A percentile compares a stretch with the other conserved stretches of the same genome.
Evolutionary conservation across 2,113 vertebrate genomes (phyloP).

Genomic region (Polypterus bichir): DNA sequence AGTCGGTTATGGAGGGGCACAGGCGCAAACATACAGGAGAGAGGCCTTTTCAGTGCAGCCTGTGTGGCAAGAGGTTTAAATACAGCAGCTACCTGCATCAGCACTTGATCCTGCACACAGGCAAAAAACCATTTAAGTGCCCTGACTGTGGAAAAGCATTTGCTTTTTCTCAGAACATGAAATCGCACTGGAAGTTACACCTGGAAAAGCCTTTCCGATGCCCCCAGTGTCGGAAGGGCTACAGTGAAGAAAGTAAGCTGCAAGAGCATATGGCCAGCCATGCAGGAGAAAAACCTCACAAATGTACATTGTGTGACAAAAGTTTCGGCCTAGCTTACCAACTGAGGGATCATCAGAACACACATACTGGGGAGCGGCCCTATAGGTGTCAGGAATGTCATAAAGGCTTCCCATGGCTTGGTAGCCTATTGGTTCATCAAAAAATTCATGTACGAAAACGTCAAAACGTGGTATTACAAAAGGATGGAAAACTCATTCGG

Average conservation of each 20-base stretch:
- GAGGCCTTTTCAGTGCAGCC: slow-evolving; percentile 53
- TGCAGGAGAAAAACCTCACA: slow-evolving; percentile 51
- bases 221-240: slow-evolving; percentile 56
- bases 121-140: slow-evolving; percentile 56
- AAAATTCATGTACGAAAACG: slow-evolving; percentile 52
- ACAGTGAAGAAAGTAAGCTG: slow-evolving; percentile 50
- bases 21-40: slow-evolving; percentile 57
- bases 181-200: slow-evolving; percentile 53
- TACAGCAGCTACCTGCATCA: slow-evolving; percentile 59
- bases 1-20: slow-evolving; percentile 54
- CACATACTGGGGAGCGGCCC: slow-evolving; percentile 57
- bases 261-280: slow-evolving; percentile 55
- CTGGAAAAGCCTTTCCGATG: slow-evolving; percentile 58
- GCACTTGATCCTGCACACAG: slow-evolving; percentile 55
- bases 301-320: slow-evolving; percentile 50
- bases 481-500: too few relatives aligned
- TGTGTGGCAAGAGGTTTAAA: slow-evolving; percentile 51
- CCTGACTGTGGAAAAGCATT: slow-evolving; percentile 59
- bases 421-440: slow-evolving; percentile 54
- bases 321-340: slow-evolving; percentile 54
- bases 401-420: slow-evolving; percentile 58
- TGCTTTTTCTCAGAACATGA: slow-evolving; percentile 60
- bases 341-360: slow-evolving; percentile 60
- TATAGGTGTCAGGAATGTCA: slow-evolving; percentile 53
- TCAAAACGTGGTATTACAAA: slow-evolving; percentile 25